phyloP scores from a whole-genome alignment of 2,888 invertebrate species.

The Limnephilus auricula region DNA sequence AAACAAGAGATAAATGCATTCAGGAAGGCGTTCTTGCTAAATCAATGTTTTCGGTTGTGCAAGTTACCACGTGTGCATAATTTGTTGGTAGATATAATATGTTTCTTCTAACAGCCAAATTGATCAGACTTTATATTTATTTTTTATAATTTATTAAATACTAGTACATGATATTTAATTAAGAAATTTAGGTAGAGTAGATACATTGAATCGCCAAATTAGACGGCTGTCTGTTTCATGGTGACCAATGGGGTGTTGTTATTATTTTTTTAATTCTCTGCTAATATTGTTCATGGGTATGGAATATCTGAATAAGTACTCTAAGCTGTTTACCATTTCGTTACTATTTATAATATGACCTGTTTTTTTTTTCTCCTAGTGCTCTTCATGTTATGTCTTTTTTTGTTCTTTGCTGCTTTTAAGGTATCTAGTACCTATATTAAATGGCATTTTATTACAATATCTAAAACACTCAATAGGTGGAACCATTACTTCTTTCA shows the following conservation, averaged over 20 bases:
- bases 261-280: neutral
- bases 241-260: too few species aligned
- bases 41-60: neutral
- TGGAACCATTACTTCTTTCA: neutral
- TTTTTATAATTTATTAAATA: too few species aligned
- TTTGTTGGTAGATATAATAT: neutral
- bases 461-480: neutral
- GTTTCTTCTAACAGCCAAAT: neutral
- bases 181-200: too few species aligned
- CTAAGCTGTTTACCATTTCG: neutral
- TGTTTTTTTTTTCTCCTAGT: neutral
- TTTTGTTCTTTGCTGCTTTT: neutral
- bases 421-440: too few species aligned
- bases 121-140: neutral
- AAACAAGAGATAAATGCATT: conserved; percentile 26
- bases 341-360: neutral
- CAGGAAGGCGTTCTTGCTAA: neutral
- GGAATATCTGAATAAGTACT: neutral
- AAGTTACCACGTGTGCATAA: too few species aligned
- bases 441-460: too few species aligned
- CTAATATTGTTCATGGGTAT: neutral
- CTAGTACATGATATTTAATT: too few species aligned
- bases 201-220: too few species aligned
- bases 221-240: too few species aligned
- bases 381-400: neutral